Evolutionary conservation across 2,113 vertebrate species (phyloP).

Genomic region (Oenanthe oenanthe): DNA sequence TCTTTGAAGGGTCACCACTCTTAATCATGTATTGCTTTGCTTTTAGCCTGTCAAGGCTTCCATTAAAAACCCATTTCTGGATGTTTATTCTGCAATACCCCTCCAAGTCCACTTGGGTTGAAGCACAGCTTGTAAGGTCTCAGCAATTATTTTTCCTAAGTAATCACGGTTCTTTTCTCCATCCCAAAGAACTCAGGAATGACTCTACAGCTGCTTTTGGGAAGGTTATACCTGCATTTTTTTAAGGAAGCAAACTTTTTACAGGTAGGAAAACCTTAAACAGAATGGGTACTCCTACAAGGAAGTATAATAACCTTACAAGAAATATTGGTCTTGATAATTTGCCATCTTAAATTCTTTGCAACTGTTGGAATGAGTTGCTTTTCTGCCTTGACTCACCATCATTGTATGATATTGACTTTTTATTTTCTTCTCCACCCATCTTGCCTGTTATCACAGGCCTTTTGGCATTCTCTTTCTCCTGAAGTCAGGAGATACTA

Average conservation of each 20-base stretch:
- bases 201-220: neutral
- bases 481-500: neutral
- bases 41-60: constrained; percentile 29
- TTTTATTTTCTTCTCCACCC: neutral
- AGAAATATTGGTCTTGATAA: neutral
- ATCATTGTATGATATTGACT: neutral
- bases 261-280: neutral
- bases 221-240: neutral
- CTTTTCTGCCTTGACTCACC: neutral
- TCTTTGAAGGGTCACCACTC: constrained; percentile 32
- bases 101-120: neutral
- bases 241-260: neutral
- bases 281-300: neutral
- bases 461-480: neutral
- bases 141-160: neutral
- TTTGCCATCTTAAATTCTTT: neutral
- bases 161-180: neutral
- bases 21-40: constrained; percentile 38
- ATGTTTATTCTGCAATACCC: neutral
- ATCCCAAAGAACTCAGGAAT: neutral
- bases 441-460: neutral
- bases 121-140: neutral
- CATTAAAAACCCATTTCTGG: neutral
- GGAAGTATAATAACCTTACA: neutral
- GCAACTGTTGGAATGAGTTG: neutral